A percentile compares a stretch with the other conserved stretches of the same genome.
These are phyloP conservation scores for Volucella bombylans DNA, from an alignment of 2,888 invertebrate genomes.

Conservation along the genomic window DNA sequence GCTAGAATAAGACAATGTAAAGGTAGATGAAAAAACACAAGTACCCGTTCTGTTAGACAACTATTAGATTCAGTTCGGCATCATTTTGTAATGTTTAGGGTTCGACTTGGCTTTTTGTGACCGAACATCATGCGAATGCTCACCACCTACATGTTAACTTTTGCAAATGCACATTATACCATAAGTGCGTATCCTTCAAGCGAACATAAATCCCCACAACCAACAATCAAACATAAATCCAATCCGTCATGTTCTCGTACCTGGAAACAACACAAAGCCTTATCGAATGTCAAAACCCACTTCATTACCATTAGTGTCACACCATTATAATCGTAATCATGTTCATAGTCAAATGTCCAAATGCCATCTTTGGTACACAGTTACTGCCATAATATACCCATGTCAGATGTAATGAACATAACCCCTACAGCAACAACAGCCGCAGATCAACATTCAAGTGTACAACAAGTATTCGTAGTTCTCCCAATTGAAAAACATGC, in stretches of 20 bases:
- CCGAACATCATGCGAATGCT: too few species aligned
- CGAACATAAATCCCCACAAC: not conserved
- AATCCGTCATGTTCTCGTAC: not conserved
- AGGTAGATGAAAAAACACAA: too few species aligned
- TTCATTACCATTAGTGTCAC: conserved; percentile 11
- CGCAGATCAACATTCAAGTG: not conserved
- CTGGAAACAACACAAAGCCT: conserved; percentile 10
- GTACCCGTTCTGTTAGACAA: too few species aligned
- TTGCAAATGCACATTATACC: too few species aligned
- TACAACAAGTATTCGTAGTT: not conserved
- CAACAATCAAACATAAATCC: conserved; percentile 1
- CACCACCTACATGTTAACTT: too few species aligned
- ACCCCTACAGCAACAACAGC: not conserved
- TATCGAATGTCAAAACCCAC: conserved; percentile 18
- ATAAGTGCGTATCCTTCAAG: too few species aligned
- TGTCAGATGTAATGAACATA: conserved; percentile 26
- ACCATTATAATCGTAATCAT: conserved; percentile 18
- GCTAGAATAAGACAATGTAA: too few species aligned
- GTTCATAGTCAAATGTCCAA: conserved; percentile 25
- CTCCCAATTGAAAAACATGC: conserved; percentile 20
- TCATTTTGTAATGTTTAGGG: too few species aligned
- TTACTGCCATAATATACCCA: conserved; percentile 1
- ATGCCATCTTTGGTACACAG: conserved; percentile 26
- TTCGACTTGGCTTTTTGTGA: too few species aligned
- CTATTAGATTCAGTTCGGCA: too few species aligned